Evolutionary conservation across 2,888 invertebrate species (phyloP).

Genomic region (Thymelicus sylvestris): DNA sequence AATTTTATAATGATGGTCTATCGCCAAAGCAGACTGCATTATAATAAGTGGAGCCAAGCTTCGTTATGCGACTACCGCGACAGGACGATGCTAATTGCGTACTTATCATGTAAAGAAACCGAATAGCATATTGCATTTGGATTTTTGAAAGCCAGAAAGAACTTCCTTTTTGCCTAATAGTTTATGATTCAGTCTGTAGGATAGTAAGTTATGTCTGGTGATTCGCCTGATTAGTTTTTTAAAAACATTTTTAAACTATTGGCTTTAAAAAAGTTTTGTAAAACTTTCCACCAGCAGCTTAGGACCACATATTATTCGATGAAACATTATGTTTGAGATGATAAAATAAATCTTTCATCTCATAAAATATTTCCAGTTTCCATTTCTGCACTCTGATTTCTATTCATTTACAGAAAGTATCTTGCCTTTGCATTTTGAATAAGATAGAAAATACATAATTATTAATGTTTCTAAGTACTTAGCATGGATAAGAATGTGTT

Average conservation of each 20-base stretch:
- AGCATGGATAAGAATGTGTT: too few relatives aligned
- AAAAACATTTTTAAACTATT: too few relatives aligned
- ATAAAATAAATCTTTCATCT: too few relatives aligned
- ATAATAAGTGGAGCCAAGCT: conserved; percentile 45
- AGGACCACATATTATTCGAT: too few relatives aligned
- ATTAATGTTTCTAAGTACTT: too few relatives aligned
- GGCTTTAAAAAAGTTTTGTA: not conserved
- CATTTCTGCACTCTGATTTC: too few relatives aligned
- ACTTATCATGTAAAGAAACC: conserved; percentile 40
- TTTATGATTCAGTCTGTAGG: not conserved
- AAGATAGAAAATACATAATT: too few relatives aligned
- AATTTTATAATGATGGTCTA: conserved; percentile 45
- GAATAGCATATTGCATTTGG: conserved; percentile 5
- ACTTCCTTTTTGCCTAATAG: not conserved
- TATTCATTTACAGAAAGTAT: too few relatives aligned
- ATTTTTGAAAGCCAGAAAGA: not conserved
- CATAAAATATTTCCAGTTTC: too few relatives aligned
- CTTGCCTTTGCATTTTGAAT: too few relatives aligned
- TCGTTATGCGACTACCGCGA: conserved; percentile 47
- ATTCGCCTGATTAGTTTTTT: not conserved
- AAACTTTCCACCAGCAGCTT: not conserved
- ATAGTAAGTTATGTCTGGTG: too few relatives aligned
- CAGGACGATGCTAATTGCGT: conserved; percentile 45
- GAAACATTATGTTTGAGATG: not conserved
- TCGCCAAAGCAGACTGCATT: conserved; percentile 42